These are phyloP conservation scores for Arctopsyche grandis DNA, from an alignment of 1,140 invertebrate species.

Conservation along the genomic window DNA sequence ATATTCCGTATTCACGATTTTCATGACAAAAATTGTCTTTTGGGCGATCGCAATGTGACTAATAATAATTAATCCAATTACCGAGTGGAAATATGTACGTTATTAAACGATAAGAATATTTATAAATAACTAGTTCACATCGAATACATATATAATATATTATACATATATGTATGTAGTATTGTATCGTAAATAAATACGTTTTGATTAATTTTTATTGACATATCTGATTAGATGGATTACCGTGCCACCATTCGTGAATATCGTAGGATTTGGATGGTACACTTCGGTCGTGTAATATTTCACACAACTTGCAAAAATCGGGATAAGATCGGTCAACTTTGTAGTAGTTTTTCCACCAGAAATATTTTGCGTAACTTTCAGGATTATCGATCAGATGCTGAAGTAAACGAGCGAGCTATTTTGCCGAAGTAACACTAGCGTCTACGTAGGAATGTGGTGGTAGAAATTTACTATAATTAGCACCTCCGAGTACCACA, in stretches of 20 bases:
- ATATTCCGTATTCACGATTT: too few relatives aligned
- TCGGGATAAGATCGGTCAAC: neutral
- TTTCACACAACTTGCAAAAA: constrained; percentile 49
- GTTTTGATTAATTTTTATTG: constrained; percentile 42
- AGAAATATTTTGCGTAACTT: constrained; percentile 66
- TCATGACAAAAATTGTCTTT: too few relatives aligned
- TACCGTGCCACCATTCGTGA: constrained; percentile 45
- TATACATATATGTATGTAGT: neutral
- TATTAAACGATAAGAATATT: too few relatives aligned
- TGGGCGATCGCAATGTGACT: too few relatives aligned
- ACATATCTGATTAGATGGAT: constrained; percentile 63
- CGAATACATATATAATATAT: too few relatives aligned
- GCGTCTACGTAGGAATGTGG: constrained; percentile 71
- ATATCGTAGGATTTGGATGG: constrained; percentile 34
- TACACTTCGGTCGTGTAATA: constrained; percentile 26
- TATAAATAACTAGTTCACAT: too few relatives aligned
- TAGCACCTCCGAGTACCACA: constrained; percentile 67
- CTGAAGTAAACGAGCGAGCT: constrained; percentile 67
- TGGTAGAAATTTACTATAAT: constrained; percentile 67
- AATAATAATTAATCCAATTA: too few relatives aligned
- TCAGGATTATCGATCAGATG: constrained; percentile 61
- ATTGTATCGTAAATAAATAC: too few relatives aligned
- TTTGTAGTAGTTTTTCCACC: constrained; percentile 61
- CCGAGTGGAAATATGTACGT: too few relatives aligned
- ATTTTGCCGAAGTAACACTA: constrained; percentile 63